phyloP scores from a whole-genome alignment of 2,797 vertebrate genomes.

The Tinamus major region DNA sequence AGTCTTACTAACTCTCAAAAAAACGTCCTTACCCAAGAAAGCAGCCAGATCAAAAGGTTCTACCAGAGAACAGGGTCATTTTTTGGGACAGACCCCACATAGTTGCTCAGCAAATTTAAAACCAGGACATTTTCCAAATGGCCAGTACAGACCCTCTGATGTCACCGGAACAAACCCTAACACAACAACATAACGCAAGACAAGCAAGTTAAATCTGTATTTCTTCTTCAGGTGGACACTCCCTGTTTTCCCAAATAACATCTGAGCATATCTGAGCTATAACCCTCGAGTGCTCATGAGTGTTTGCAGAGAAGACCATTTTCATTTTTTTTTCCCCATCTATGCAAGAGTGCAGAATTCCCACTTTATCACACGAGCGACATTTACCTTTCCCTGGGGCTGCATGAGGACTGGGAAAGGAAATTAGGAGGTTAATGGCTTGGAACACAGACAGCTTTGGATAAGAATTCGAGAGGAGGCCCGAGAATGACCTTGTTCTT shows the following conservation, averaged over 20 bases:
- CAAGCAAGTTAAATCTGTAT: neutral
- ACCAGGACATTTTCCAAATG: neutral
- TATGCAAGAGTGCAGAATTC: neutral
- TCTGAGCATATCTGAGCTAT: neutral
- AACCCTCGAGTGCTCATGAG: neutral
- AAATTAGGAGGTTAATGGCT: conserved; percentile 46
- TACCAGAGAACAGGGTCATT: neutral
- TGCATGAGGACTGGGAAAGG: neutral
- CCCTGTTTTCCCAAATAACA: neutral
- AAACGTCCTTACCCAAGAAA: neutral
- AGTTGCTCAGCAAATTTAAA: neutral
- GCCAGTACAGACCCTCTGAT: accelerated
- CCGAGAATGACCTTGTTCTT: conserved; percentile 13
- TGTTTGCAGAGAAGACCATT: neutral
- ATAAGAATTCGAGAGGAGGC: neutral
- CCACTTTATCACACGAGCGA: neutral
- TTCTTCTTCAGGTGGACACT: neutral
- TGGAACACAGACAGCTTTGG: conserved; percentile 45
- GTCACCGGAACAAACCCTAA: neutral
- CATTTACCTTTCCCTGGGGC: conserved; percentile 26
- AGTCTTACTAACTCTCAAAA: neutral
- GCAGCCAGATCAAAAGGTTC: neutral
- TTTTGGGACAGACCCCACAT: neutral
- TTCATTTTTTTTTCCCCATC: neutral
- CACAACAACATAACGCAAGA: accelerated